Evolutionary conservation across 2,888 invertebrate species (phyloP).

Genomic region (Cistogaster globosa): DNA sequence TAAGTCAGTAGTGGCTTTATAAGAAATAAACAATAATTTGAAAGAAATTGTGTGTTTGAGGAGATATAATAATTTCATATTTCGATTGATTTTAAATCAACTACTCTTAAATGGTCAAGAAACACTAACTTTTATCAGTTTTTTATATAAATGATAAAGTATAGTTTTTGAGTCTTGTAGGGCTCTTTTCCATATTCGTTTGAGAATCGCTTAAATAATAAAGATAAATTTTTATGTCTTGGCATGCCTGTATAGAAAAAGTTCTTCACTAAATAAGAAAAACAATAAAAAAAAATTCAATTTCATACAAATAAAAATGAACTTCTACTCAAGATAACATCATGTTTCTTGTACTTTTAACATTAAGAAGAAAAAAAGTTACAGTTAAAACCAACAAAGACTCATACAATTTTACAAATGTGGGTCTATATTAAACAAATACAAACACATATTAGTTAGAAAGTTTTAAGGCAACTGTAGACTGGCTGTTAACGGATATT

Average conservation of each 20-base stretch:
- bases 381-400: constrained; percentile 25
- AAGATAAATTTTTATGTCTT: not conserved
- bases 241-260: not conserved
- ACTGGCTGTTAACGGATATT: constrained; percentile 54
- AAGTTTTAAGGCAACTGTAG: constrained; percentile 25
- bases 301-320: constrained; percentile 57
- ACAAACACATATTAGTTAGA: not conserved
- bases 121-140: too few species aligned
- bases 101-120: too few species aligned
- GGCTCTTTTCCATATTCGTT: too few species aligned
- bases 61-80: too few species aligned
- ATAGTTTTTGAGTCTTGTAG: too few species aligned
- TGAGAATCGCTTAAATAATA: too few species aligned
- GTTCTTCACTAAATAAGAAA: not conserved
- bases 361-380: constrained; percentile 50
- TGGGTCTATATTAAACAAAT: not conserved
- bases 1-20: too few species aligned
- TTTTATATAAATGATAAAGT: too few species aligned
- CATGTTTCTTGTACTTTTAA: constrained; percentile 56
- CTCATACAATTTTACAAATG: not conserved
- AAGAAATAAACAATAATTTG: too few species aligned
- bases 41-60: too few species aligned
- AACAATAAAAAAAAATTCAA: constrained; percentile 45
- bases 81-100: too few species aligned
- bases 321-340: constrained; percentile 60